A percentile compares a stretch with the other conserved stretches of the same genome.
phyloP scores from a whole-genome alignment of 2,888 invertebrate genomes.

The Tupiocoris notatus region DNA sequence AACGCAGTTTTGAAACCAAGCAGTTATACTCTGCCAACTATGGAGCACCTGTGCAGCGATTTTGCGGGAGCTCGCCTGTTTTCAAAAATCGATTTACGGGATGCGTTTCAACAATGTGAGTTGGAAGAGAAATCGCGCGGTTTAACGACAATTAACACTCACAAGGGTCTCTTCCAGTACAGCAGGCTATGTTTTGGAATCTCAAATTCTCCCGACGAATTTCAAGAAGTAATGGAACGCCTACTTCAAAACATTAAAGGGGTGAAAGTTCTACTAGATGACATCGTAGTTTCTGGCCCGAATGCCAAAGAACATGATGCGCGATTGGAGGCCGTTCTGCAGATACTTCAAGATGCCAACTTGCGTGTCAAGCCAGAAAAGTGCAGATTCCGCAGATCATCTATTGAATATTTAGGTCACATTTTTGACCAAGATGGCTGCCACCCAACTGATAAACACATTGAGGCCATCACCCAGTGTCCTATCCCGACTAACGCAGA shows the following conservation, averaged over 20 bases:
- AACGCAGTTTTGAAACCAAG: constrained; percentile 52
- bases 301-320: no score
- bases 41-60: neutral
- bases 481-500: no score
- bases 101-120: neutral
- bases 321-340: no score
- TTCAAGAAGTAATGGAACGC: constrained; percentile 33
- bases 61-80: neutral
- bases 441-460: no score
- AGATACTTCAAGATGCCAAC: no score
- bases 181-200: constrained; percentile 32
- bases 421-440: no score
- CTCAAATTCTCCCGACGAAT: constrained; percentile 46
- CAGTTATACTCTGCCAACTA: constrained; percentile 49
- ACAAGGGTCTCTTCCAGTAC: neutral
- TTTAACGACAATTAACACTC: neutral
- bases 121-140: neutral
- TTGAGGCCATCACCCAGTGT: no score
- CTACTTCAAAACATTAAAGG: constrained; percentile 13
- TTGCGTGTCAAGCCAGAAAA: no score
- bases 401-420: no score
- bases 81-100: neutral
- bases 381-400: no score
- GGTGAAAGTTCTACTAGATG: constrained; percentile 18
- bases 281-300: no score